Base-by-base conservation (phyloP, 2,888 invertebrate genomes). In the Pristionchus exspectatus region DNA sequence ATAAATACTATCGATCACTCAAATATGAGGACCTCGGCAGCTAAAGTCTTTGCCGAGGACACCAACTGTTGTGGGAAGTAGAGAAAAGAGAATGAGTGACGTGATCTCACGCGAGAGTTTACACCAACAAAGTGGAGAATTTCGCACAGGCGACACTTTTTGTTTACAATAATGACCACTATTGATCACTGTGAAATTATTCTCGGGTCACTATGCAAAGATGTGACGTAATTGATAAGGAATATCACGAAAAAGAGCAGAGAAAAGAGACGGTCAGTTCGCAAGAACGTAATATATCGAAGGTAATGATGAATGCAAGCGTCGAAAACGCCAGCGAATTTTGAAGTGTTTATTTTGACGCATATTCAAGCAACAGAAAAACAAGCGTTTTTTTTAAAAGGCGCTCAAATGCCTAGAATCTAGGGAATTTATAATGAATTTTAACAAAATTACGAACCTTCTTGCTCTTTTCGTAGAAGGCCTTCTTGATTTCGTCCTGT, bases 391-490 rank as follows among this genome's bases (percentile, higher is more conserved):
- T 50, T 50, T 50, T 7, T 7, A 50, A 9, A 50, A 50, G 44
- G n/a, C n/a, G n/a, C n/a, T n/a, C n/a, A 50, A 50, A 50, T 50
- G 9, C 12, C 44, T 50, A 50, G 9, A 50, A 50, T 10, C 44
- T 9, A 10, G 1, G 44, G 44, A 7, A 50, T 50, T 50, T 50
- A 50, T 50, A 50, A 38, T 38, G 38, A 27, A 24, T 16, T 81
- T 16, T 18, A 81, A 10, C 27, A 83, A 24, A 72, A 38, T n/a
- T 30, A 50, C 91, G 44, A 44, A 94, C 94, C 90, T 92, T 88
- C 85, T 94, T 94, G 72, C 93, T 93, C 90, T 94, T 93, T 38
- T 90, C 90, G 84, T 93, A 93, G 90, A 94, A 94, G 10, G 94
- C 94, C 63, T 90, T 54, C 90, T 94, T 94, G 74, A 94, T 94